Evolutionary conservation across 2,797 vertebrate genomes (phyloP).

Genomic region (Momotus momota): DNA sequence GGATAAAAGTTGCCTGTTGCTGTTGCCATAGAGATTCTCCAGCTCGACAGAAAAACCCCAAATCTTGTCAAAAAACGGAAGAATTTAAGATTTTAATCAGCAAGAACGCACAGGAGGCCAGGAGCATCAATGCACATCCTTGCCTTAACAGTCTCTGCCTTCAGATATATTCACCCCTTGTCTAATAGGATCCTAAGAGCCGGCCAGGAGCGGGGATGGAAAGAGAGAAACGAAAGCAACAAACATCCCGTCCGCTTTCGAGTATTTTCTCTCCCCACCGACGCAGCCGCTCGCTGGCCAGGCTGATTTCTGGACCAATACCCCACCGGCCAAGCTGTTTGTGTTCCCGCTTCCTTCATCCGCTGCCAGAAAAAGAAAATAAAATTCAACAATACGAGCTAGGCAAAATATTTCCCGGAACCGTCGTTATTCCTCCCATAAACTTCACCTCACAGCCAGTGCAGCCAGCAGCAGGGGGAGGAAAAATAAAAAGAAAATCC

Average conservation of each 20-base stretch:
- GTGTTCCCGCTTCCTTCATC: slow-evolving; percentile 19
- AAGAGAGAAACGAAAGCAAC: neutral
- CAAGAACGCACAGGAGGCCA: neutral
- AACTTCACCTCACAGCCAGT: slow-evolving; percentile 10
- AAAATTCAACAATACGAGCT: slow-evolving; percentile 41
- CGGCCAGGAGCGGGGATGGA: neutral
- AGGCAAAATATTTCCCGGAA: slow-evolving; percentile 67
- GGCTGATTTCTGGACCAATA: slow-evolving; percentile 25
- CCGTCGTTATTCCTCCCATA: neutral
- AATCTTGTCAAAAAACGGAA: slow-evolving; percentile 53
- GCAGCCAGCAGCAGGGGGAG: rapidly evolving
- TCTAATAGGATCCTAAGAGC: neutral
- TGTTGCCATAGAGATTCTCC: slow-evolving; percentile 73
- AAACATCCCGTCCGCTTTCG: neutral
- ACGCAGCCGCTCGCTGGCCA: neutral
- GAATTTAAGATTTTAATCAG: slow-evolving; percentile 71
- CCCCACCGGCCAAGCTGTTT: slow-evolving; percentile 11
- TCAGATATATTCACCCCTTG: neutral
- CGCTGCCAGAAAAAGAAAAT: slow-evolving; percentile 20
- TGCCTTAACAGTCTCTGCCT: neutral
- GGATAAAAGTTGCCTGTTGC: slow-evolving; percentile 49
- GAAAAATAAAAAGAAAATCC: neutral
- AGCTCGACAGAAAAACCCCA: slow-evolving; percentile 16
- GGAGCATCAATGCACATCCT: neutral
- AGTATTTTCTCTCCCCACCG: slow-evolving; percentile 17